Percentiles rank a stretch among this genome's conserved stretches.
These are phyloP conservation scores for Geopemphigus sp. DNA, from an alignment of 1,140 invertebrate species.

Conservation along the genomic window DNA sequence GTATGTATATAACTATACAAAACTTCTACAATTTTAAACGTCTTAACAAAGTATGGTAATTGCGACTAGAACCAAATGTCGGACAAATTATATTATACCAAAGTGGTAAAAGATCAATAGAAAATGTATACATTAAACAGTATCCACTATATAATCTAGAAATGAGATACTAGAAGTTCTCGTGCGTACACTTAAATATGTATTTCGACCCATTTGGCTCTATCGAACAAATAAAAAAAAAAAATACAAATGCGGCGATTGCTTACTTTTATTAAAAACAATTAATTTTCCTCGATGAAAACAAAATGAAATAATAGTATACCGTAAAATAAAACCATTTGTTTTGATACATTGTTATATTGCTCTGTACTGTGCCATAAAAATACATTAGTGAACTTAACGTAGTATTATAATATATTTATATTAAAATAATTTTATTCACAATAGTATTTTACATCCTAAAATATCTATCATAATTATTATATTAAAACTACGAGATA, in stretches of 20 bases:
- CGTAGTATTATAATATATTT: slow-evolving; percentile 18
- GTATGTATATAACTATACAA: slow-evolving; percentile 13
- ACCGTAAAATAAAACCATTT: not conserved
- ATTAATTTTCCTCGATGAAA: not conserved
- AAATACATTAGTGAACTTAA: slow-evolving; percentile 33
- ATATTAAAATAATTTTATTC: slow-evolving; percentile 42
- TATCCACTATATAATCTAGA: not conserved
- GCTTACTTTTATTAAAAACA: not conserved
- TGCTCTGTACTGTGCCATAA: slow-evolving; percentile 7
- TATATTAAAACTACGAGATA: not conserved
- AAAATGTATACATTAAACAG: not conserved
- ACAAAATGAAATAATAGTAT: not conserved
- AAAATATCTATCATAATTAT: slow-evolving; percentile 1
- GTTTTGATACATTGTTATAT: slow-evolving; percentile 6
- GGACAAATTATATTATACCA: not conserved
- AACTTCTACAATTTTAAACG: not conserved
- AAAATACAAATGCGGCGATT: not conserved
- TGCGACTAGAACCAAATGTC: not conserved
- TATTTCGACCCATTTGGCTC: not conserved
- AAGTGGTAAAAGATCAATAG: not conserved
- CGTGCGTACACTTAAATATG: not conserved
- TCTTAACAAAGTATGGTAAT: not conserved
- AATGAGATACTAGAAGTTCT: not conserved
- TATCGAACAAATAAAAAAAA: not conserved
- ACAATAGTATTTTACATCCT: slow-evolving; percentile 36